Percentiles rank a stretch among this genome's conserved stretches.
phyloP scores from a whole-genome alignment of 2,888 invertebrate genomes.

The Melanostoma scalare region DNA sequence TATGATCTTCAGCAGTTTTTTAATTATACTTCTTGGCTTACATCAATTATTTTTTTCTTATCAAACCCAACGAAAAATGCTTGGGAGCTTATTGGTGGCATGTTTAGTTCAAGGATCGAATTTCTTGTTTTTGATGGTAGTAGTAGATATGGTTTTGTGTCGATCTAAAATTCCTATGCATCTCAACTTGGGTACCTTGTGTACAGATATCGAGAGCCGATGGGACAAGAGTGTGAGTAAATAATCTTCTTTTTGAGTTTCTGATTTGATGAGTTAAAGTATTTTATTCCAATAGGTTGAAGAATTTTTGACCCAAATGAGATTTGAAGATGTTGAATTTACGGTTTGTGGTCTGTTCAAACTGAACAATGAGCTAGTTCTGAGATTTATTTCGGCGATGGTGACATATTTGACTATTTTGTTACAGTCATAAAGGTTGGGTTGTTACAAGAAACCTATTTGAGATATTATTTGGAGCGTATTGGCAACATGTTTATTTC shows the following conservation, averaged over 20 bases:
- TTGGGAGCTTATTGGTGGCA: conserved; percentile 70
- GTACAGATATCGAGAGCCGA: conserved; percentile 77
- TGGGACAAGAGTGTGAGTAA: conserved; percentile 79
- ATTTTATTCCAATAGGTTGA: conserved; percentile 12
- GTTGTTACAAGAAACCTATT: too few relatives aligned
- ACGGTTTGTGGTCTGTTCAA: conserved; percentile 28
- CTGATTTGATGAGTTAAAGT: background rate
- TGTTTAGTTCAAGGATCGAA: conserved; percentile 75
- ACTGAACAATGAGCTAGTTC: conserved; percentile 10
- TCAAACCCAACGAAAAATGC: conserved; percentile 63
- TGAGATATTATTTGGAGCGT: too few relatives aligned
- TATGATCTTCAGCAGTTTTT: conserved; percentile 77
- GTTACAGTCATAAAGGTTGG: too few relatives aligned
- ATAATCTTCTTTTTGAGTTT: background rate
- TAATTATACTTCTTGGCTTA: conserved; percentile 76
- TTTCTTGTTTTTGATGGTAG: conserved; percentile 76
- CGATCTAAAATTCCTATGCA: conserved; percentile 75
- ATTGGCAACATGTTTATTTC: too few relatives aligned
- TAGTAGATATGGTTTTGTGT: conserved; percentile 75
- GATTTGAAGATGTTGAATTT: conserved; percentile 20
- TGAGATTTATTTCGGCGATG: too few relatives aligned
- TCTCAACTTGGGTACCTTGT: conserved; percentile 76
- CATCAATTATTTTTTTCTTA: conserved; percentile 75
- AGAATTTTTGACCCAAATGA: conserved; percentile 18
- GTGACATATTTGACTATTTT: too few relatives aligned